Evolutionary conservation across 2,113 vertebrate genomes (phyloP), one percentile per base, ranked within the genome.

Genomic region (Pleuronectes platessa): DNA sequence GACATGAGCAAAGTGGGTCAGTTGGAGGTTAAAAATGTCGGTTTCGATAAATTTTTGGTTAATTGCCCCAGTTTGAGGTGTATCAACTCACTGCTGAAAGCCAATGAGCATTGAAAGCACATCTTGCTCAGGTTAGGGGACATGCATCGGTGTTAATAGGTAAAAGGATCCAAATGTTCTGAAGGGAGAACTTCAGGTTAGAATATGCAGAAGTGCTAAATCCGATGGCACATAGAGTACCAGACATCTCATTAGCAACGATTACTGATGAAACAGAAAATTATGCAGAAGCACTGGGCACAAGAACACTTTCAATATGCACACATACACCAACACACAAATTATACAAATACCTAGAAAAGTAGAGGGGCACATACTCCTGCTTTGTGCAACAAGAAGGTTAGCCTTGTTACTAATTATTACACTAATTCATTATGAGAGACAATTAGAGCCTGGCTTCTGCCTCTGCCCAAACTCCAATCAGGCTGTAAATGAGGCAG

Each of bases 401-500:
- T 88, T 90, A 86, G 79, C 78, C 85, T 83, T 78, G 80, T 88
- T 85, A 84, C 90, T 94, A 94, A 93, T 93, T 92, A 90, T 90
- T 85, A 90, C 79, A 82, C 89, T 89, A 78, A 91, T 93, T 93
- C 82, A 93, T 92, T 91, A 91, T 92, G 86, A 86, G 85, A 89
- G 84, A 87, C 85, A 91, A 91, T 93, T 88, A 89, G 61, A 87
- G 74, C 45, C 64, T 86, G 90, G 88, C 90, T 90, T 91, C 84
- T 81, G 73, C 75, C 71, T 72, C 60, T 74, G 72, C 84, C 77
- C 83, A 81, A 86, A 90, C 88, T 91, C 90, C 83, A 93, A 91
- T 92, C 91, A 92, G 77, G 76, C 87, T 81, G 69, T 79, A 93
- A 93, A 93, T 91, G 88, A 94, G 89, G 89, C 92, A 88, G 89